phyloP scores from a whole-genome alignment of 2,888 invertebrate species.

The Hyles lineata region DNA sequence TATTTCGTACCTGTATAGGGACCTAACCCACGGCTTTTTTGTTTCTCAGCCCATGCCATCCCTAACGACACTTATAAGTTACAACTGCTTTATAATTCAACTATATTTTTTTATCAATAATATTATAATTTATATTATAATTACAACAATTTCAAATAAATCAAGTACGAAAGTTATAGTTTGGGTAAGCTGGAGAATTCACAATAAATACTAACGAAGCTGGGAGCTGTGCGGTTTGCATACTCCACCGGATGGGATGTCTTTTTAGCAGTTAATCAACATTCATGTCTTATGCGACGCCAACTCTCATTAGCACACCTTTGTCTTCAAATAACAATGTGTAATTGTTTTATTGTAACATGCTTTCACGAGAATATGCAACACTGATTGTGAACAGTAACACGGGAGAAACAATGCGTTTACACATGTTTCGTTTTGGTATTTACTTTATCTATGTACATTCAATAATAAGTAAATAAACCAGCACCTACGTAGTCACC shows the following conservation, averaged over 20 bases:
- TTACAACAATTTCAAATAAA: not conserved
- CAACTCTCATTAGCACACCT: conserved; percentile 62
- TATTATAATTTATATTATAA: too few species aligned
- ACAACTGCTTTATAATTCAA: too few species aligned
- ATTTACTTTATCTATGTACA: too few species aligned
- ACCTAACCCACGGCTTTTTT: too few species aligned
- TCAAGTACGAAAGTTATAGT: not conserved
- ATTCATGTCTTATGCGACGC: conserved; percentile 58
- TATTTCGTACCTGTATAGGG: too few species aligned
- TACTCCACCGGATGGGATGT: conserved; percentile 48
- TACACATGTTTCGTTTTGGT: too few species aligned
- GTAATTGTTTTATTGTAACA: conserved; percentile 18
- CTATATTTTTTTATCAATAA: too few species aligned
- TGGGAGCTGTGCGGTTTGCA: conserved; percentile 56
- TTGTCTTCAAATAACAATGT: conserved; percentile 53
- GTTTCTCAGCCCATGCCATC: too few species aligned
- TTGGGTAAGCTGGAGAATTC: conserved; percentile 30
- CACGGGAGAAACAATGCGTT: not conserved
- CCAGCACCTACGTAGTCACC: too few species aligned
- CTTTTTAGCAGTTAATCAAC: conserved; percentile 71
- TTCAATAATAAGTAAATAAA: too few species aligned
- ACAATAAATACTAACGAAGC: conserved; percentile 74
- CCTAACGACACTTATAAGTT: too few species aligned
- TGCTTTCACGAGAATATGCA: conserved; percentile 3
- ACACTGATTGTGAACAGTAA: not conserved